phyloP scores from a whole-genome alignment of 2,888 invertebrate genomes.

The Rhagonycha lutea region DNA sequence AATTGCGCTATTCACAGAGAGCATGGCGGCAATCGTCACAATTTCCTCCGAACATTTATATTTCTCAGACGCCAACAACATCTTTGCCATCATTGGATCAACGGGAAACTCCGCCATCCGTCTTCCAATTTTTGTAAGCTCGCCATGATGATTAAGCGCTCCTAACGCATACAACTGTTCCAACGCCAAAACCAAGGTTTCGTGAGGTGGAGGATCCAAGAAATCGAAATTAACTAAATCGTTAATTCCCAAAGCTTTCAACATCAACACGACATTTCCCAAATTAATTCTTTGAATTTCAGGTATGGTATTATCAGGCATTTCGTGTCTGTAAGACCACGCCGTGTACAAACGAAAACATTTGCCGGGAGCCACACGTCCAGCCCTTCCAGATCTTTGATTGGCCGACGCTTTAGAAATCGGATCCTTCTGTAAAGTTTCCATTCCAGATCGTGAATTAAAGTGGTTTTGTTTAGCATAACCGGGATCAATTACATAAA shows the following conservation, averaged over 20 bases:
- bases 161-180: conserved; percentile 98
- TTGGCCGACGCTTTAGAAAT: conserved; percentile 98
- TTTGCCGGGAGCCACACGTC: conserved; percentile 95
- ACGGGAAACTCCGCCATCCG: conserved; percentile 99
- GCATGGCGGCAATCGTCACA: conserved; percentile 94
- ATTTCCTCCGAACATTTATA: conserved; percentile 98
- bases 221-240: conserved; percentile 98
- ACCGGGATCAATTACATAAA: conserved; percentile 99
- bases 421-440: conserved; percentile 97
- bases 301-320: conserved; percentile 97
- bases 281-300: conserved; percentile 98
- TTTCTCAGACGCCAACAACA: conserved; percentile 95
- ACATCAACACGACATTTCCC: conserved; percentile 93
- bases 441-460: conserved; percentile 97
- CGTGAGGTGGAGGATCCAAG: conserved; percentile 95
- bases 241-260: conserved; percentile 96
- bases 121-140: conserved; percentile 93
- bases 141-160: conserved; percentile 96
- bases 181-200: conserved; percentile 78
- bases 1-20: conserved; percentile 95
- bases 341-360: conserved; percentile 98
- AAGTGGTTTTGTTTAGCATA: conserved; percentile 99
- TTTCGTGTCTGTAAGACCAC: conserved; percentile 97
- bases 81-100: conserved; percentile 99
- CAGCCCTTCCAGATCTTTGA: conserved; percentile 95